Evolutionary conservation across 2,888 invertebrate species (phyloP).

Genomic region (Napeogenes sylphis): DNA sequence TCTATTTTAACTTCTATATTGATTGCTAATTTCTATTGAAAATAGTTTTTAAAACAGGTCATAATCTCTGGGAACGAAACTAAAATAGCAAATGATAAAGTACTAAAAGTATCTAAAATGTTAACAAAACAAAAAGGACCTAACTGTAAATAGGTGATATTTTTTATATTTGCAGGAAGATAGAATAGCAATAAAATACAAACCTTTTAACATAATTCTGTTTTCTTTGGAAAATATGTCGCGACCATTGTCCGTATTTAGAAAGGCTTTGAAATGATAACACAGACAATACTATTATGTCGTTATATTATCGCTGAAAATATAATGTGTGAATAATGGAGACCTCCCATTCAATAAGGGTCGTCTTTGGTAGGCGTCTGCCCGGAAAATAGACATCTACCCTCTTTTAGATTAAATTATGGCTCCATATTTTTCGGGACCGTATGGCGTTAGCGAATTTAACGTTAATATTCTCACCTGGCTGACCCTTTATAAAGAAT

Average conservation of each 20-base stretch:
- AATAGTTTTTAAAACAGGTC: no score
- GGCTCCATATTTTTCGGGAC: slow-evolving; percentile 59
- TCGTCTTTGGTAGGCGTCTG: slow-evolving; percentile 52
- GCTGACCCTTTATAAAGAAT: slow-evolving; percentile 42
- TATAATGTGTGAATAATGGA: slow-evolving; percentile 60
- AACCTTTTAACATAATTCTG: background rate
- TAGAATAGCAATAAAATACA: no score
- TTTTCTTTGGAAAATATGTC: slow-evolving; percentile 13
- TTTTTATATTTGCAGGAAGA: no score
- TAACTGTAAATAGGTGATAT: no score
- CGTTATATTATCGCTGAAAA: slow-evolving; percentile 54
- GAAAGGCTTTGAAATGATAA: slow-evolving; percentile 37
- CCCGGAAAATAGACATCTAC: slow-evolving; percentile 62
- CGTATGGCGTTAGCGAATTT: slow-evolving; percentile 33
- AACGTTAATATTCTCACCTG: slow-evolving; percentile 26
- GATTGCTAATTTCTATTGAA: no score
- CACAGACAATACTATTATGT: slow-evolving; percentile 43
- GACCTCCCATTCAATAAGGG: slow-evolving; percentile 61
- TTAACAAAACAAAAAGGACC: no score
- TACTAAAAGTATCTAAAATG: no score
- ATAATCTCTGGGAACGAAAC: no score
- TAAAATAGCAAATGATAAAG: no score
- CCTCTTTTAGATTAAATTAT: slow-evolving; percentile 68
- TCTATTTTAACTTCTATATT: no score
- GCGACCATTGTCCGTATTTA: slow-evolving; percentile 11